phyloP scores from a whole-genome alignment of 2,797 vertebrate species.

The Sebastes taczanowskii region DNA sequence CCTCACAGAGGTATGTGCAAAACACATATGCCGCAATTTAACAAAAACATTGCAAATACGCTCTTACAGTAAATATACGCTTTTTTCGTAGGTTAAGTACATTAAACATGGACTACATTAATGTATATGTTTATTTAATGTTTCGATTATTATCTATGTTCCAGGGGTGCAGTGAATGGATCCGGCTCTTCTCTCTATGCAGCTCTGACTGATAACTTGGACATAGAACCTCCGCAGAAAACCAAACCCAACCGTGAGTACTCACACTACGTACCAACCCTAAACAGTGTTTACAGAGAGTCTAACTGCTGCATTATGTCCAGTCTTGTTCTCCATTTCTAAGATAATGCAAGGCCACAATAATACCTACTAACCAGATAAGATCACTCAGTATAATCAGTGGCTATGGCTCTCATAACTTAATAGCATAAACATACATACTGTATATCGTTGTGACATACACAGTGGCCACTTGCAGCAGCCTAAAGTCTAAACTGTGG shows the following conservation, averaged over 20 bases:
- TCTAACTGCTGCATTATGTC: neutral
- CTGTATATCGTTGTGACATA: neutral
- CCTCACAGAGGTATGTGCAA: slow-evolving; percentile 86
- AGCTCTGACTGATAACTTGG: slow-evolving; percentile 84
- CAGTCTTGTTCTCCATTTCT: neutral
- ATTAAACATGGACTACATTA: neutral
- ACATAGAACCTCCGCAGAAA: slow-evolving; percentile 88
- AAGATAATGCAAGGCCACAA: neutral
- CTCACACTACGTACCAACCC: neutral
- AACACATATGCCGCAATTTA: neutral
- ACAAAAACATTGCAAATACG: neutral
- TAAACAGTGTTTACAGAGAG: neutral
- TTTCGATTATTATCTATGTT: slow-evolving; percentile 1
- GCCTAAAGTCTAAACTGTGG: neutral
- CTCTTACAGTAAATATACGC: neutral
- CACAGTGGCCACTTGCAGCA: neutral
- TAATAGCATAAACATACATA: neutral
- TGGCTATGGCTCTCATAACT: neutral
- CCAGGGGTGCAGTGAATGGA: slow-evolving; percentile 86
- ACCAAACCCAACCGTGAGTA: slow-evolving; percentile 85
- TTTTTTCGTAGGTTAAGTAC: no score
- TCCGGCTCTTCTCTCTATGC: slow-evolving; percentile 82
- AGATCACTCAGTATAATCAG: neutral
- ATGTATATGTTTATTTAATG: neutral
- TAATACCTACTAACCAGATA: neutral